Evolutionary conservation across 2,888 invertebrate genomes (phyloP), one percentile per base, ranked within the genome.

Genomic region (Galerucella nymphaeae): DNA sequence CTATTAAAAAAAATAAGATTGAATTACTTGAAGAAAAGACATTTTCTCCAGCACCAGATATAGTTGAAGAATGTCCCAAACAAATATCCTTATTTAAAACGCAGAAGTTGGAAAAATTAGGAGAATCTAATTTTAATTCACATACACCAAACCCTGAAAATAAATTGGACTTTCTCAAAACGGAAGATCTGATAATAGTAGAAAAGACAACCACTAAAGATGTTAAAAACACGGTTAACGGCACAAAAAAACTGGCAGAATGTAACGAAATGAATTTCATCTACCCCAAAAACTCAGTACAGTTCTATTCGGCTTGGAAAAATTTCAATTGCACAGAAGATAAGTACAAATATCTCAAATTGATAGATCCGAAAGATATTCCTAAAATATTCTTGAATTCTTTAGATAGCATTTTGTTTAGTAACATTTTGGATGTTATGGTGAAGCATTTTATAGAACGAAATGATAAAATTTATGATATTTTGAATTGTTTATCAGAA

Each of bases 321-420:
- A 87, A 87, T 76, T 81, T 91, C 66, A 89, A 87, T 76, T 86
- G 87, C 38, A 82, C 84, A n/a, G 86, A 85, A 11, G 88, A 88
- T 23, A 88, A 89, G 80, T 89, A 89, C 78, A 84, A 88, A 75
- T 93, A 92, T 85, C 87, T 93, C 74, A 90, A 90, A 73, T 74
- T 80, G 66, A 89, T 93, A 79, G 87, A 89, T 3, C 90, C 91
- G 0, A 79, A 84, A 2, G 88, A 88, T 72, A 87, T 93, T 48
- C 90, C 91, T 1, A 84, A 86, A 0, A 90, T 93, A 76, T 93
- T 94, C 84, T 89, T 89, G 81, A 91, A 92, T 79, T 91, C 92
- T 0, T 85, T 94, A 73, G 93, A 93, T 76, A 90, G 90, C 71
- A 87, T 89, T 58, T 87, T 90, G 1, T 87, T 93, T 4, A 90